phyloP scores from a whole-genome alignment of 2,888 invertebrate species.

The Reticulitermes lucifugus region DNA sequence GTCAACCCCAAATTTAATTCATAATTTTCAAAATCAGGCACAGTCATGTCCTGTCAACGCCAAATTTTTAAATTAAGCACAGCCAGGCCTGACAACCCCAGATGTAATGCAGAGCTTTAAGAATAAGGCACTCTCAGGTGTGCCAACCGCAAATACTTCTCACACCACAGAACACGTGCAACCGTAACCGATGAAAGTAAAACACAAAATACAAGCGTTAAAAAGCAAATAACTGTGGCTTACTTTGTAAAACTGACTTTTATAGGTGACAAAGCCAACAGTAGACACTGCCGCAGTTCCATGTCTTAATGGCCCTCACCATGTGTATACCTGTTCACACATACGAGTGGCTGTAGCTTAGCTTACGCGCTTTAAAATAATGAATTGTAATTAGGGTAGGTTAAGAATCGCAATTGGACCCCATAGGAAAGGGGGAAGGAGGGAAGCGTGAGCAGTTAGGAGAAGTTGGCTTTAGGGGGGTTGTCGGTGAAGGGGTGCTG shows the following conservation, averaged over 20 bases:
- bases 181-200: not conserved
- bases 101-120: no score
- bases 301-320: not conserved
- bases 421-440: not conserved
- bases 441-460: slow-evolving; percentile 4
- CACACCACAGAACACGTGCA: no score
- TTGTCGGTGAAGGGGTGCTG: slow-evolving; percentile 4
- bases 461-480: not conserved
- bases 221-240: not conserved
- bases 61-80: no score
- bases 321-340: slow-evolving; percentile 5
- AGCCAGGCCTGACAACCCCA: no score
- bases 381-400: slow-evolving; percentile 48
- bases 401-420: slow-evolving; percentile 47
- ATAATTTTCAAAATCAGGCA: no score
- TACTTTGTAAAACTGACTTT: not conserved
- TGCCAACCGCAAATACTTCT: no score
- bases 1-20: no score
- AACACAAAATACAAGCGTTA: not conserved
- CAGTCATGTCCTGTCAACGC: no score
- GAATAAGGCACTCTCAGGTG: no score
- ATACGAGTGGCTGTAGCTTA: not conserved
- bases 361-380: slow-evolving; percentile 43
- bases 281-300: not conserved
- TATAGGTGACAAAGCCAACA: not conserved